Evolutionary conservation across 2,113 vertebrate species (phyloP), one percentile per base, ranked within the genome.

Genomic region (Hystrix brachyura): DNA sequence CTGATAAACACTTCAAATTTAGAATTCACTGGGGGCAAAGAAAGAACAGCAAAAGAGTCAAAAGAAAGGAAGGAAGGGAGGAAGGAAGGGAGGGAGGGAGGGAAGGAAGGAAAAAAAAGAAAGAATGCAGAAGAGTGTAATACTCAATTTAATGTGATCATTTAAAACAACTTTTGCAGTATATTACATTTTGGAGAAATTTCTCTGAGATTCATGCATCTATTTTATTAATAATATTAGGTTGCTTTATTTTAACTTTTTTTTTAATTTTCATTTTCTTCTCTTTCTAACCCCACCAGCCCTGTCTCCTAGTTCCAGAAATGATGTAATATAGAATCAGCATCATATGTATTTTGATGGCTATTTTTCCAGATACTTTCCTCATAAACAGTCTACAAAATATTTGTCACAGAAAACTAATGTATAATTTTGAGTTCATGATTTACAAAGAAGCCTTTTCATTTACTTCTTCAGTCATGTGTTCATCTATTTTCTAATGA

Each of bases 361-460:
- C 29, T 82, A 71, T 67, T 94, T 94, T 87, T 59, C 15, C 34
- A 90, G 34, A 84, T 60, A 53, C 3, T 51, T 71, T 91, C 64
- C n/a, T 96, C 38, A 88, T 60, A 69, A 93, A 53, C 0, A 80
- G 25, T 78, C 34, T 74, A 81, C 11, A 94, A 60, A 91, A 67
- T 82, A 23, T 78, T 94, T 55, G 23, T n/a, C 46, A 91, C 11
- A 10, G 18, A 79, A 90, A 86, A 51, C 7, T 32, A 69, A 82
- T 85, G 65, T 80, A 87, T 83, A 78, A 87, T 90, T 82, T 90
- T 89, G 78, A 64, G 29, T 57, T n/a, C 48, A 5, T 17, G 27
- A 86, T 83, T 91, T 65, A 80, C 32, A 94, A 94, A 94, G 29
- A 80, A 78, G 38, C 69, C 5, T 19, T 19, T 86, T 87, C 79